Evolutionary conservation across 2,113 vertebrate species (phyloP), one percentile per base, ranked within the genome.

Genomic region (Ictalurus punctatus): DNA sequence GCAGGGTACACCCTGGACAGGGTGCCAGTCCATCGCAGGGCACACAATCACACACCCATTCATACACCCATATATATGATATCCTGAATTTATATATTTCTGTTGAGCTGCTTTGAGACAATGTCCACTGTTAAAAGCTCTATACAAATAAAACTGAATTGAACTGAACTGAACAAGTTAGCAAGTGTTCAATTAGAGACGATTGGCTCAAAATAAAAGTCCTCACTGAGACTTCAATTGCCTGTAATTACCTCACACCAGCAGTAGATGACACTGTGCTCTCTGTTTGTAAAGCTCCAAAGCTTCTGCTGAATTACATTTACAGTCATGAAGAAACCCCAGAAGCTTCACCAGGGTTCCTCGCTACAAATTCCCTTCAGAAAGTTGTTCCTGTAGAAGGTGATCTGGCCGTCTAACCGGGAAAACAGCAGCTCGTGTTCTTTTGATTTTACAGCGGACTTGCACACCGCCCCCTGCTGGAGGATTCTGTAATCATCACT

Each of bases 211-310:
- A 27, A 12, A 2, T 13, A 13, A 12, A n/a, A 67, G 63, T 67
- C 27, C 1, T 4, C 63, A 65, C 27, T 4, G 10, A 12, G 13
- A 14, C 4, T 71, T 71, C 30, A 71, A 16, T 74, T 23, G 23
- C 61, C 78, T 88, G 83, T 84, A 76, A 10, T 76, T 21, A 2
- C 73, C 37, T 76, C 73, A 76, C 37, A 44, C 3, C 73, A 76
- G 17, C 73, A 76, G 73, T 8, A 76, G 73, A 76, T 76, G 73
- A 21, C 73, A 1, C 67, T 34, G n/a, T 69, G 63, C 13, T 30
- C 4, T 71, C 1, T 67, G 25, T 3, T 67, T 71, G 34, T 71
- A 34, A 71, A 6, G 30, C 16, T 19, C 17, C 14, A 34, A 71
- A 6, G 69, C 16, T 37, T 71, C 14, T 17, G 30, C n/a, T 71